Percentiles rank a stretch among this genome's conserved stretches.
Evolutionary conservation across 2,113 vertebrate genomes (phyloP).

Genomic region (Tetrax tetrax): DNA sequence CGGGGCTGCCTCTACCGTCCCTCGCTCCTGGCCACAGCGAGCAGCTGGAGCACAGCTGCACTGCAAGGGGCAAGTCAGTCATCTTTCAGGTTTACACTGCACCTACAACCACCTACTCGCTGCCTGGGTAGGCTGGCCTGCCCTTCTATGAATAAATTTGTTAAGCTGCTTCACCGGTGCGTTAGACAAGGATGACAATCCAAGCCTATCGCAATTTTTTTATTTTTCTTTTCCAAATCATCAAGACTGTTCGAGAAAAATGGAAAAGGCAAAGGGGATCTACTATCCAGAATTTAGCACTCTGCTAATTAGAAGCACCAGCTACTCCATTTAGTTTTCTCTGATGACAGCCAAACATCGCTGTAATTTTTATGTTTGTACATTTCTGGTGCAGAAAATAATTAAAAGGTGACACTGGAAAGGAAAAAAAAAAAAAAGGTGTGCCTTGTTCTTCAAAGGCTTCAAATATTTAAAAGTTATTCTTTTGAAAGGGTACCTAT

Average conservation of each 20-base stretch:
- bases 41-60: background rate
- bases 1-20: constrained; percentile 33
- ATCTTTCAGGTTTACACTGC: background rate
- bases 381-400: constrained; percentile 13
- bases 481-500: background rate
- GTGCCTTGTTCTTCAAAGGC: background rate
- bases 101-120: background rate
- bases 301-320: constrained; percentile 53
- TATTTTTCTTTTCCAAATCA: background rate
- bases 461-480: background rate
- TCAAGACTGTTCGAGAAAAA: background rate
- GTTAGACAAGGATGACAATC: background rate
- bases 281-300: background rate
- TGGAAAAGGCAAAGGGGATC: constrained; percentile 38
- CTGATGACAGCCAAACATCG: constrained; percentile 21
- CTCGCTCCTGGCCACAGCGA: background rate
- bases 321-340: background rate
- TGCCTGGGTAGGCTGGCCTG: constrained; percentile 17
- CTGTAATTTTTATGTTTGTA: background rate
- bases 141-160: constrained; percentile 5
- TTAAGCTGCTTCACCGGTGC: constrained; percentile 56
- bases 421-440: background rate
- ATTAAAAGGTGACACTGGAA: constrained; percentile 47
- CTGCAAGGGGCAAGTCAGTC: background rate
- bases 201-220: background rate